A percentile compares a stretch with the other conserved stretches of the same genome.
These are phyloP conservation scores for Micromussa lordhowensis DNA, from an alignment of 92 coral and sea anemone species.

Conservation along the genomic window DNA sequence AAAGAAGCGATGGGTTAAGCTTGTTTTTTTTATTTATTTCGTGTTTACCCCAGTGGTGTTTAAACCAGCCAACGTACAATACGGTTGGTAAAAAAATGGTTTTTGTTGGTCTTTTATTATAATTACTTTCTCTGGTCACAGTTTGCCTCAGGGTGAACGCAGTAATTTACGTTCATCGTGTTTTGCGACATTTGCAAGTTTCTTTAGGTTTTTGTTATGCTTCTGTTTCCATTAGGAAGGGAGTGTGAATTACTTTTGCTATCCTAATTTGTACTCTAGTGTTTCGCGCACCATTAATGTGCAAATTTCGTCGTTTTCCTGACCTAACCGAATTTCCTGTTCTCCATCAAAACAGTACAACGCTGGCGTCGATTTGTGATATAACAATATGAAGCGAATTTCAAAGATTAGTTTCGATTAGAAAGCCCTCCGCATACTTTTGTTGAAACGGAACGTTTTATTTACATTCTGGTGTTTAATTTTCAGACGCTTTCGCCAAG, in stretches of 20 bases:
- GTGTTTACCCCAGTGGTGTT: slow-evolving; percentile 5
- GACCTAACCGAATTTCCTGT: slow-evolving; percentile 30
- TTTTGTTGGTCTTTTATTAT: neutral
- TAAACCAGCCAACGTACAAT: slow-evolving; percentile 7
- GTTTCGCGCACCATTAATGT: neutral
- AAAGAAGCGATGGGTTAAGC: neutral
- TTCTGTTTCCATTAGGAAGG: slow-evolving; percentile 10
- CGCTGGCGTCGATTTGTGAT: neutral
- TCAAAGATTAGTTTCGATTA: neutral
- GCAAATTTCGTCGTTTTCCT: neutral
- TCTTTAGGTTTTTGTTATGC: slow-evolving; percentile 10
- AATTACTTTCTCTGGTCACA: slow-evolving; percentile 4
- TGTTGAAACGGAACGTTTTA: neutral
- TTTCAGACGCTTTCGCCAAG: slow-evolving; percentile 18
- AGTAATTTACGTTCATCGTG: neutral
- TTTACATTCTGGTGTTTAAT: neutral
- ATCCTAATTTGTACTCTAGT: slow-evolving; percentile 1
- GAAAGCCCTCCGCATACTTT: neutral
- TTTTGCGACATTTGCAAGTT: slow-evolving; percentile 20
- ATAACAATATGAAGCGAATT: neutral
- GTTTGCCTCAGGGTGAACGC: slow-evolving; percentile 4
- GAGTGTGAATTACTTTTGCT: slow-evolving; percentile 17
- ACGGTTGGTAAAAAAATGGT: neutral
- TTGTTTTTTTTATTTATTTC: neutral
- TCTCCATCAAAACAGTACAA: neutral